Conservation (phyloP, 2,113 vertebrate genomes). For the Pseudopodoces humilis region DNA sequence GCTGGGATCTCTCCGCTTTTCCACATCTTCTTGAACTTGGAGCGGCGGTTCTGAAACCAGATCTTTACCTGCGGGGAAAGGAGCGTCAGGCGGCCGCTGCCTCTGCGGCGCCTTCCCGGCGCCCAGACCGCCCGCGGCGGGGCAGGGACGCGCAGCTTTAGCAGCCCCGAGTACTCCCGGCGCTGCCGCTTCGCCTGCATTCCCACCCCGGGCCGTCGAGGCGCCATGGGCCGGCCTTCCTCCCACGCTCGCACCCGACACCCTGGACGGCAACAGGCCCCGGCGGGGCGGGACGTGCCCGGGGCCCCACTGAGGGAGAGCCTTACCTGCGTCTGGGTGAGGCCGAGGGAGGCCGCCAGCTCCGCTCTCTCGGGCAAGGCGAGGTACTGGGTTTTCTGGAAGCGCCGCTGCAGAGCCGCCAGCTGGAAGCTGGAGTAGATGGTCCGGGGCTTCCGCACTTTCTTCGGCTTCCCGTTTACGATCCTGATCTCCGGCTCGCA, state of each 20-base stretch:
- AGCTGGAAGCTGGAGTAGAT: conserved; percentile 99
- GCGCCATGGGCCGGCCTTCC: background rate
- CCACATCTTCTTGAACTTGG: conserved; percentile 99
- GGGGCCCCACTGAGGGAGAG: background rate
- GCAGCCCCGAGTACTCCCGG: background rate
- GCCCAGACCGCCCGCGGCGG: background rate
- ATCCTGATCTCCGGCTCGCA: conserved; percentile 95
- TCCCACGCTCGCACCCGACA: background rate
- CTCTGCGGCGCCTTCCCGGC: background rate
- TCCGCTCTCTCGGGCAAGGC: conserved; percentile 95
- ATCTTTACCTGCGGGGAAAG: conserved; percentile 87
- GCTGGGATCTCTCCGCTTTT: conserved; percentile 92
- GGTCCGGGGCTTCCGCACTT: conserved; percentile 95
- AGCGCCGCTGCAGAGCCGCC: conserved; percentile 92
- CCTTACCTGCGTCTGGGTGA: conserved; percentile 95
- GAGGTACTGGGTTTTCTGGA: conserved; percentile 98
- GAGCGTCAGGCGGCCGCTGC: background rate
- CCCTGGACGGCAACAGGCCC: background rate
- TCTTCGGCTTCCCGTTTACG: conserved; percentile 98
- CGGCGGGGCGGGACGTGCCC: background rate
- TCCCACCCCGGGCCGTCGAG: background rate
- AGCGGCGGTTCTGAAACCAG: conserved; percentile 98
- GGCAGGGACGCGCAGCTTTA: background rate
- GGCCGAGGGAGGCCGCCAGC: conserved; percentile 93
- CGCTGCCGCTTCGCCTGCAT: too few relatives aligned